Base-by-base conservation (phyloP, 2,888 invertebrate species). In the Archaeoteleia sp. region DNA sequence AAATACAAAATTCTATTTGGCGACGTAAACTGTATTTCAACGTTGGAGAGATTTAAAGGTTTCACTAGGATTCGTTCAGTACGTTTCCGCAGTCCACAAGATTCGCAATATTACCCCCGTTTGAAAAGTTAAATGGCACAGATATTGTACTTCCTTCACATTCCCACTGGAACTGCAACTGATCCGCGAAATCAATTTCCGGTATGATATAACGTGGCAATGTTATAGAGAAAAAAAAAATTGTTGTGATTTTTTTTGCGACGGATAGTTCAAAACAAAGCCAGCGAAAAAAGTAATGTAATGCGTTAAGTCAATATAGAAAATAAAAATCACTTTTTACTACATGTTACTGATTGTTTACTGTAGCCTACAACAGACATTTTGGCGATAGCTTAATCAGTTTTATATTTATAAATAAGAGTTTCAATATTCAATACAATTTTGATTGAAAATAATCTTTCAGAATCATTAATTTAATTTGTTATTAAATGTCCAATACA, bases 111-210 rank as follows among this genome's bases (percentile, higher is more conserved):
- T 32, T 32, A 32, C 13, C 32, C 32, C 32, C 32, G 32, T 32
- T 32, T 32, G 32, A 32, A 32, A 10, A 32, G 12, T 32, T 13
- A 32, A 32, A 32, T 32, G 32, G 32, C 32, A 32, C 12, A 32
- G 42, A 51, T 61, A 60, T 49, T 34, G 35, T 57, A 12, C 43
- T 35, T 5, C 32, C 15, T 10, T 49, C 48, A 27, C 32, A 29
- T 35, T 32, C 10, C 17, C 29, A 20, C 8, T 4, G 1, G 23
- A n/a, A 2, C 30, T 35, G 29, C 27, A 15, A 10, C 10, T 23
- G 12, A 48, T 12, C 17, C 14, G 6, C 57, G 57, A 46, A 63
- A 25, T 39, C 32, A 45, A 57, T 34, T 57, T 40, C 12, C 32
- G 32, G 32, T 32, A 12, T 32, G 32, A 32, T 32, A 32, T 32